phyloP scores from a whole-genome alignment of 2,113 vertebrate species.

The Callorhinus ursinus region DNA sequence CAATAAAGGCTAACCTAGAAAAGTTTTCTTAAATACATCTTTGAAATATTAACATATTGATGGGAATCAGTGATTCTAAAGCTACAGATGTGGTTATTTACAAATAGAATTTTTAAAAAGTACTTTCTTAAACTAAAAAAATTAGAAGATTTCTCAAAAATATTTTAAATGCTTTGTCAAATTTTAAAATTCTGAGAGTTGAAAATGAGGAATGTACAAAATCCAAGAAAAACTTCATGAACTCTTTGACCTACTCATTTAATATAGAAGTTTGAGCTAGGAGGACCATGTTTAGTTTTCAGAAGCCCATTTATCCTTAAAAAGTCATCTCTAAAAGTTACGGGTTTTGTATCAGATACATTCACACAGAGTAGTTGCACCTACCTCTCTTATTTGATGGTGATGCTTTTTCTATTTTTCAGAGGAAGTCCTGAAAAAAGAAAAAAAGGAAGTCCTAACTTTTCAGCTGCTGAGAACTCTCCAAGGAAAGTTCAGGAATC shows the following conservation, averaged over 20 bases:
- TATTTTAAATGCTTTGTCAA: conserved; percentile 19
- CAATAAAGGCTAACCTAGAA: not conserved
- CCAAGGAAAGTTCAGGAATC: not conserved
- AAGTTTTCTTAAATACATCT: not conserved
- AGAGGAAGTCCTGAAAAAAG: not conserved
- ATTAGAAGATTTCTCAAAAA: not conserved
- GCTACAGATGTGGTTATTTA: not conserved
- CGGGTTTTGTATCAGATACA: not conserved
- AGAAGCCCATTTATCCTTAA: not conserved
- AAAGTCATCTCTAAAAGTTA: not conserved
- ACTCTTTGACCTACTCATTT: not conserved
- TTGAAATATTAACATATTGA: not conserved
- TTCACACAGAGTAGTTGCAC: not conserved
- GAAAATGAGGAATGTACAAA: not conserved
- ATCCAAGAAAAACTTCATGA: not conserved
- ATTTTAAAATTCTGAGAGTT: not conserved
- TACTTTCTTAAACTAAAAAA: not conserved
- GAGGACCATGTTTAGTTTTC: conserved; percentile 1
- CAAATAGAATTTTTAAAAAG: not conserved
- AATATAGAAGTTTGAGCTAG: not conserved
- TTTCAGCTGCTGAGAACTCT: not conserved
- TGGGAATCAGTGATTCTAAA: not conserved
- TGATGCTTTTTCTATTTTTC: not conserved
- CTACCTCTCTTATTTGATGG: not conserved
- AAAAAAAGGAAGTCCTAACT: not conserved